Evolutionary conservation across 2,797 vertebrate genomes (phyloP), one percentile per base, ranked within the genome.

Genomic region (Podarcis siculus): DNA sequence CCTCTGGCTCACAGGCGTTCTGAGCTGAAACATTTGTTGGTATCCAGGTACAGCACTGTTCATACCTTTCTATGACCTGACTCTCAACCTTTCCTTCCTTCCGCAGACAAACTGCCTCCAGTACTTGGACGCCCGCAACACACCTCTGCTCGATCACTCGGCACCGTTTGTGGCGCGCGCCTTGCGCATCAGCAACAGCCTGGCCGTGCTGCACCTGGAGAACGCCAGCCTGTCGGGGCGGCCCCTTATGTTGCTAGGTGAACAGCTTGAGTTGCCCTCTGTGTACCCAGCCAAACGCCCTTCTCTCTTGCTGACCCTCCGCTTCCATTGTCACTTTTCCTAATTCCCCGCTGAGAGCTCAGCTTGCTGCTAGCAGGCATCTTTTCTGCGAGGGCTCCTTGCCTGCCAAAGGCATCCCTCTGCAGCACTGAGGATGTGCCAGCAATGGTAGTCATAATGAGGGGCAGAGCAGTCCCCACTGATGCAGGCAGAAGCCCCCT

Each of bases 111-210:
- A 97, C 93, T 99, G 98, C 89, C 97, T 99, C 90, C 98, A 99
- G 96, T 98, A 98, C 89, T 97, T 99, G 86, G 98, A 99, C 0
- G 99, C 99, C 30, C 97, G 98, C 2, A 98, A 97, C 97, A 98
- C 98, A 0, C 98, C 98, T 0, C 93, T 99, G 75, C 96, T 99
- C 95, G 99, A 99, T 88, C 98, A 98, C 91, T 98, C 99, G 0
- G 98, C 98, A 0, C 98, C 99, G 0, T 99, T 99, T 7, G 98
- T 99, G 82, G 99, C 99, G 0, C 98, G 98, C 0, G 98, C 98
- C 0, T 97, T 99, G 42, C 96, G 98, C 66, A 99, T 99, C 96
- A 99, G 98, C 91, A 98, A 98, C 97, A 98, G 98, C 95, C 96
- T 99, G 7, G 89, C 93, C 0, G 96, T 97, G 66, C 97, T 99